Evolutionary conservation across 1,140 invertebrate genomes (phyloP).

Genomic region (Oryctes rhinoceros): DNA sequence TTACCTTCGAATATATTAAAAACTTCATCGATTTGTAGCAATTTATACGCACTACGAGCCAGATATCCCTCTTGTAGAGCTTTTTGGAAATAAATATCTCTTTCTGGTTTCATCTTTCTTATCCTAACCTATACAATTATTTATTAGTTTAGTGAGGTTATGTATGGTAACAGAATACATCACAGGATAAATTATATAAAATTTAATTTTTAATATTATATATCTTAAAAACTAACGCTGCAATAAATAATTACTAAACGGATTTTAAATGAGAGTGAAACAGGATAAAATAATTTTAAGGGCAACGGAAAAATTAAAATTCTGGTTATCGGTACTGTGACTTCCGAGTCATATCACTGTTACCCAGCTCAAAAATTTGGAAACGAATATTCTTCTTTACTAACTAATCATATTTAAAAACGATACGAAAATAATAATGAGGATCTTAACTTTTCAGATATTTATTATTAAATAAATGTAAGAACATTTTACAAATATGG

Average conservation of each 20-base stretch:
- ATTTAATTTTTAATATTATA: neutral
- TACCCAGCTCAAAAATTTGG: too few relatives aligned
- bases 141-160: too few relatives aligned
- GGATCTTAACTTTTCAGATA: conserved; percentile 22
- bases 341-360: too few relatives aligned
- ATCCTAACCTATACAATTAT: neutral
- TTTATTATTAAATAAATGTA: conserved; percentile 42
- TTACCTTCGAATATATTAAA: conserved; percentile 37
- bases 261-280: too few relatives aligned
- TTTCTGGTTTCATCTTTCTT: conserved; percentile 20
- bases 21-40: conserved; percentile 31
- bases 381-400: too few relatives aligned
- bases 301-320: too few relatives aligned
- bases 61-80: conserved; percentile 20
- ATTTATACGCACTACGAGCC: conserved; percentile 36
- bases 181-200: neutral
- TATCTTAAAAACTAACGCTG: neutral
- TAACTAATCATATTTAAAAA: too few relatives aligned
- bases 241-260: too few relatives aligned
- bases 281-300: too few relatives aligned
- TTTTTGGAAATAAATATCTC: conserved; percentile 38
- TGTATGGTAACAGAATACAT: neutral
- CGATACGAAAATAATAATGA: neutral
- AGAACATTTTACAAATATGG: conserved; percentile 81
- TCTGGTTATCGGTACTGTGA: too few relatives aligned